A percentile compares a stretch with the other conserved stretches of the same genome.
Conservation (phyloP, 1,140 invertebrate genomes). For the Tetranychus cinnabarinus region DNA sequence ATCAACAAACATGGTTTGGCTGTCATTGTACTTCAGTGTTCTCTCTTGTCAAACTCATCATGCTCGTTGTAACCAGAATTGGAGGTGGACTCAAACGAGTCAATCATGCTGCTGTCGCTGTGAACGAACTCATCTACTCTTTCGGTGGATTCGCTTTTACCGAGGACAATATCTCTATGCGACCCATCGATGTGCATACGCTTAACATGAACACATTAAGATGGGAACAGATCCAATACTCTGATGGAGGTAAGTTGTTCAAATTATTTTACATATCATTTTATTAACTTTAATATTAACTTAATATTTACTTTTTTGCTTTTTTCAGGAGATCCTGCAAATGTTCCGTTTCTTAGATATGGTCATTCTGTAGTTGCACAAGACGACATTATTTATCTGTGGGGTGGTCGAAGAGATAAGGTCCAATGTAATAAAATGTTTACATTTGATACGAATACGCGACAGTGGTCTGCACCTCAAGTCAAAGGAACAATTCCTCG, state of each 20-base stretch:
- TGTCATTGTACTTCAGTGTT: too few species aligned
- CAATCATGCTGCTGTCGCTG: constrained; percentile 69
- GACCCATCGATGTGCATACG: constrained; percentile 65
- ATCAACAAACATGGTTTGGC: too few species aligned
- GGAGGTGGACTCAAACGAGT: constrained; percentile 45
- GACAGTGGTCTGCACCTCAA: constrained; percentile 37
- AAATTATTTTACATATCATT: too few species aligned
- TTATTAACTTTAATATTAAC: too few species aligned
- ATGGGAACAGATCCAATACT: constrained; percentile 3
- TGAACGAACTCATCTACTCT: constrained; percentile 57
- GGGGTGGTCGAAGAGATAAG: constrained; percentile 69
- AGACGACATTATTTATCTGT: constrained; percentile 50
- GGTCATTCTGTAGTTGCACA: constrained; percentile 64
- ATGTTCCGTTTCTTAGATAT: constrained; percentile 24
- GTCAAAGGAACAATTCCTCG: constrained; percentile 38
- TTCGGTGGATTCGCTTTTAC: constrained; percentile 72
- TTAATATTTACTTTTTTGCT: too few species aligned
- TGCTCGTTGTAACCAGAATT: too few species aligned
- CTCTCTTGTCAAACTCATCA: too few species aligned
- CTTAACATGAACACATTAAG: constrained; percentile 44
- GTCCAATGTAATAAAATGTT: constrained; percentile 49
- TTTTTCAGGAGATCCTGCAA: too few species aligned
- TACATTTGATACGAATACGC: constrained; percentile 43
- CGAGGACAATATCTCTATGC: constrained; percentile 38
- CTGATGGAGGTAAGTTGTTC: not conserved